Percentiles rank a stretch among this genome's conserved stretches.
These are phyloP conservation scores for Odontamblyopus lacepedii DNA, from an alignment of 2,797 vertebrate species.

Conservation along the genomic window DNA sequence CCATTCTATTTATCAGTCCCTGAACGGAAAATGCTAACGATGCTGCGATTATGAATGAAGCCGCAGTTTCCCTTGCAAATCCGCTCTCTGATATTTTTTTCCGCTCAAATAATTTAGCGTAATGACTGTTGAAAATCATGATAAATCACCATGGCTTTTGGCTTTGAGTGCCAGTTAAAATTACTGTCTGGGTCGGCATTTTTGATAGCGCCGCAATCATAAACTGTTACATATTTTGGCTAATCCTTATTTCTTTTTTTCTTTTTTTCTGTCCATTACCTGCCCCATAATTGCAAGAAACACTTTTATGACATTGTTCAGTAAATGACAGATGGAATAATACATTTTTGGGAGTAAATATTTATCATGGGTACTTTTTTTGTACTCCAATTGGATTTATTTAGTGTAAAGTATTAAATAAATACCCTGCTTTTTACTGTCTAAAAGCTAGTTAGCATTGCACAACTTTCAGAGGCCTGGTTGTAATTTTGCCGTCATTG, in stretches of 20 bases:
- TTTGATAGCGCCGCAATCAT: slow-evolving; percentile 16
- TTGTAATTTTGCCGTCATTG: no score
- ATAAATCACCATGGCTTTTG: slow-evolving; percentile 34
- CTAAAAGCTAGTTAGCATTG: no score
- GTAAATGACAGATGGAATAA: no score
- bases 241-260: slow-evolving; percentile 19
- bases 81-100: slow-evolving; percentile 25
- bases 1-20: slow-evolving; percentile 13
- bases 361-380: no score
- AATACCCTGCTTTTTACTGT: no score
- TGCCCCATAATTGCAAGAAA: slow-evolving; percentile 32
- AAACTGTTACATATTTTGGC: slow-evolving; percentile 38
- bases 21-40: slow-evolving; percentile 34
- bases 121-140: slow-evolving; percentile 43
- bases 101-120: slow-evolving; percentile 46
- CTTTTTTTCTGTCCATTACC: slow-evolving; percentile 55
- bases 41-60: slow-evolving; percentile 42
- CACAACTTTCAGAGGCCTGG: no score
- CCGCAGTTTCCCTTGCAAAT: slow-evolving; percentile 30
- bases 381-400: no score
- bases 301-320: not conserved
- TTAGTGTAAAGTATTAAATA: no score
- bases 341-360: no score
- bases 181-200: not conserved
- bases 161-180: slow-evolving; percentile 26